Percentiles rank a stretch among this genome's conserved stretches.
phyloP scores from a whole-genome alignment of 2,888 invertebrate species.

The Corbicula japonica region DNA sequence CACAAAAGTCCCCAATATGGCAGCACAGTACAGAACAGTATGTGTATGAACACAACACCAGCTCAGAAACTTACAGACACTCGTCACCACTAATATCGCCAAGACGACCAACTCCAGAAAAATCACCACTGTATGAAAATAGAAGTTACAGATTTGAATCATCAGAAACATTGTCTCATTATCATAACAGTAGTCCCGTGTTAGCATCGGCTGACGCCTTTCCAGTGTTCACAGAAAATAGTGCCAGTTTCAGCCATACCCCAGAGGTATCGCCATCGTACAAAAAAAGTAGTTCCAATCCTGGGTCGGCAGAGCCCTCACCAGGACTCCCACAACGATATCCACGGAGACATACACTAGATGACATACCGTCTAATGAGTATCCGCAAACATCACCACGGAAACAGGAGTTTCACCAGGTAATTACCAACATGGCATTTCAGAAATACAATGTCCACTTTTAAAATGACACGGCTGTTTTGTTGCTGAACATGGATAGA shows the following conservation, averaged over 20 bases:
- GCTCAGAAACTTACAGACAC: neutral
- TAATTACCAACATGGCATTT: too few species aligned
- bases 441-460: too few species aligned
- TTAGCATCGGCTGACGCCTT: too few species aligned
- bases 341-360: constrained; percentile 1
- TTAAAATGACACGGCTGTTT: too few species aligned
- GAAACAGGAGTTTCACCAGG: constrained; percentile 53
- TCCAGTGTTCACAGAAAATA: too few species aligned
- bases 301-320: neutral
- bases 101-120: neutral
- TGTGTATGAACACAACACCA: neutral
- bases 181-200: too few species aligned
- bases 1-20: constrained; percentile 1
- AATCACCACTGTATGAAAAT: neutral
- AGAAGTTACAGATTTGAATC: constrained; percentile 1
- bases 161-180: neutral
- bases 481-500: too few species aligned
- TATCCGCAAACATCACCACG: constrained; percentile 41
- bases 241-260: too few species aligned
- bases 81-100: neutral
- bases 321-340: neutral
- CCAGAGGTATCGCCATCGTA: neutral
- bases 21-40: constrained; percentile 2
- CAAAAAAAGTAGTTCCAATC: constrained; percentile 10
- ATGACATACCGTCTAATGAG: constrained; percentile 28